Conservation (phyloP, 1,140 invertebrate genomes). For the Drosophila pandora region DNA sequence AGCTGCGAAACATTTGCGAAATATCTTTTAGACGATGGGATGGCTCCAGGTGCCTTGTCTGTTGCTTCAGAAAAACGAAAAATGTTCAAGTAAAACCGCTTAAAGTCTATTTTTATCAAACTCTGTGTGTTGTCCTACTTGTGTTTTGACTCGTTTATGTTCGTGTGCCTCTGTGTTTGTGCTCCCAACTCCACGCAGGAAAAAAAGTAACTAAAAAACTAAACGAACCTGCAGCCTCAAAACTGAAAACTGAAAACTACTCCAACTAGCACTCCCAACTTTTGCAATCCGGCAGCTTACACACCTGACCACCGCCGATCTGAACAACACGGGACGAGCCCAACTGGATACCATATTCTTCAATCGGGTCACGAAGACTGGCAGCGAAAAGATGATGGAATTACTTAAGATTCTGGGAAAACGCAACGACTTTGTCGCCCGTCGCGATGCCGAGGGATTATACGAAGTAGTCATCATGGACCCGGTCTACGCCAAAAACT, state of each 20-base stretch:
- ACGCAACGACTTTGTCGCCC: constrained; percentile 91
- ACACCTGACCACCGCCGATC: constrained; percentile 79
- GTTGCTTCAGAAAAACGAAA: constrained; percentile 47
- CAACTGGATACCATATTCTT: constrained; percentile 92
- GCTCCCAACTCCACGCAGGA: constrained; percentile 30
- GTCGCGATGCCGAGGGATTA: constrained; percentile 91
- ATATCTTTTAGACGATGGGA: constrained; percentile 43
- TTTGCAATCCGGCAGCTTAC: constrained; percentile 74
- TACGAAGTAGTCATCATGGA: constrained; percentile 87
- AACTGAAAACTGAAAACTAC: constrained; percentile 36
- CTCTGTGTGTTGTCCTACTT: constrained; percentile 45
- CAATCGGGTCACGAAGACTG: constrained; percentile 94
- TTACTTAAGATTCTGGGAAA: constrained; percentile 89
- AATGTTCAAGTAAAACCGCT: constrained; percentile 44
- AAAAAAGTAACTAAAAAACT: not conserved
- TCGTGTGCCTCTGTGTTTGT: constrained; percentile 41
- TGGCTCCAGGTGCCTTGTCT: constrained; percentile 40
- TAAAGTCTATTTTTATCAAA: constrained; percentile 38
- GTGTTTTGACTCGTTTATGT: constrained; percentile 44
- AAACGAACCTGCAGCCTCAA: constrained; percentile 7
- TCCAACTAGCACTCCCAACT: constrained; percentile 58
- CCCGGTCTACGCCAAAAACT: constrained; percentile 88
- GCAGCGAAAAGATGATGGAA: constrained; percentile 94
- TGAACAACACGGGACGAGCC: constrained; percentile 92
- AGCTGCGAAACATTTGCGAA: constrained; percentile 54